These are phyloP conservation scores for Argentina silus DNA, from an alignment of 2,797 vertebrate genomes.

Conservation along the genomic window DNA sequence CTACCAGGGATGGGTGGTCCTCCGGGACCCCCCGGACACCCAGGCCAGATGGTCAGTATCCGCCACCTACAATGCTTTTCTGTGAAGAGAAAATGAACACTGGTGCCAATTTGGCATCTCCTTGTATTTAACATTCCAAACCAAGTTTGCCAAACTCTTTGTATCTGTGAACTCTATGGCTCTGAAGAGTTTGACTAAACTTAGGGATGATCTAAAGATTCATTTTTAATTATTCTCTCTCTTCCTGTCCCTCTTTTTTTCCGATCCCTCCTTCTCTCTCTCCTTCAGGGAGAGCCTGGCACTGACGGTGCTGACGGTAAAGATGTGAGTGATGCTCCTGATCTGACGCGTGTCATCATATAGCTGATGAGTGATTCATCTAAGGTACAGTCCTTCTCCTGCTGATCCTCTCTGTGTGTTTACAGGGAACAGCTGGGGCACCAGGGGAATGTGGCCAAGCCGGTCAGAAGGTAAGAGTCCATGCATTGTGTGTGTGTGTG, in stretches of 20 bases:
- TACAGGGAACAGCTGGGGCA: slow-evolving; percentile 84
- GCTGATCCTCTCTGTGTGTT: slow-evolving; percentile 36
- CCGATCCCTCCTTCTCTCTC: neutral
- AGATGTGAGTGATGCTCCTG: slow-evolving; percentile 81
- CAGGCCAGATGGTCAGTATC: slow-evolving; percentile 83
- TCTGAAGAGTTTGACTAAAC: too few species aligned
- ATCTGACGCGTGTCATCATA: slow-evolving; percentile 27
- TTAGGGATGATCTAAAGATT: too few species aligned
- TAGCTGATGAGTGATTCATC: neutral
- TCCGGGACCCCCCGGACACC: slow-evolving; percentile 89
- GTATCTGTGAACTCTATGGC: too few species aligned
- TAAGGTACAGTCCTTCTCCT: neutral
- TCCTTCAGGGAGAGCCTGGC: slow-evolving; percentile 87
- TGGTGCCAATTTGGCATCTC: too few species aligned
- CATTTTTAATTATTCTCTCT: neutral
- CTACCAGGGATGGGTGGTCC: slow-evolving; percentile 84
- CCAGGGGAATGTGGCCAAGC: slow-evolving; percentile 80
- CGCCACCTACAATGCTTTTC: too few species aligned
- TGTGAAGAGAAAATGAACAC: too few species aligned
- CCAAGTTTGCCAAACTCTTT: too few species aligned
- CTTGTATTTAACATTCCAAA: too few species aligned
- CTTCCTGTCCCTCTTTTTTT: slow-evolving; percentile 24
- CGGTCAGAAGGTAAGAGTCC: slow-evolving; percentile 86
- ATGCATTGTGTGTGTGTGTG: slow-evolving; percentile 24
- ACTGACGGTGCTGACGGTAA: slow-evolving; percentile 85